Percentiles rank a stretch among this genome's conserved stretches.
phyloP scores from a whole-genome alignment of 2,113 vertebrate species.

The Oxyruncus cristatus region DNA sequence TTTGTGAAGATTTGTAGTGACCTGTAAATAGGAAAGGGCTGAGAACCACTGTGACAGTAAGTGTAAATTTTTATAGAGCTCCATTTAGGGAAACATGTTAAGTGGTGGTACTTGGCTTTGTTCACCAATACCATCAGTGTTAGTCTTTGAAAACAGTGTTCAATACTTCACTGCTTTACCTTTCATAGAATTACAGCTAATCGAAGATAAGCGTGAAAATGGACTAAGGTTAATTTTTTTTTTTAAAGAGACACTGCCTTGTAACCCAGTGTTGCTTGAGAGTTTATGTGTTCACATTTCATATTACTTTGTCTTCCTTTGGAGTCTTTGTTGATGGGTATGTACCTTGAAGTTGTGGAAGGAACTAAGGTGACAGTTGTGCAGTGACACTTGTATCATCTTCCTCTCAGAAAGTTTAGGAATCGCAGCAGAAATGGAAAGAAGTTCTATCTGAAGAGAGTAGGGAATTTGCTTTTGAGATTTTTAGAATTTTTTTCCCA shows the following conservation, averaged over 20 bases:
- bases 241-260: neutral
- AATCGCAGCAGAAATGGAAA: neutral
- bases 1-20: neutral
- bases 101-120: neutral
- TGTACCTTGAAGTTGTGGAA: neutral
- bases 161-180: neutral
- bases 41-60: neutral
- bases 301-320: neutral
- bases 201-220: neutral
- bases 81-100: neutral
- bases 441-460: neutral
- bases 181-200: neutral
- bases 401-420: neutral
- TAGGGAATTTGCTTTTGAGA: neutral
- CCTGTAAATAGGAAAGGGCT: neutral
- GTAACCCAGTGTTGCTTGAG: neutral
- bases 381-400: neutral
- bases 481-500: no score
- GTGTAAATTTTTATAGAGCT: neutral
- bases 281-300: neutral
- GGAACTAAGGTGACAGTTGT: neutral
- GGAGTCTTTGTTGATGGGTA: neutral
- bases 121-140: neutral
- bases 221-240: neutral
- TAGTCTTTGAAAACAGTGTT: neutral